Base-by-base conservation (phyloP, 2,888 invertebrate species). In the Cepaea hortensis region DNA sequence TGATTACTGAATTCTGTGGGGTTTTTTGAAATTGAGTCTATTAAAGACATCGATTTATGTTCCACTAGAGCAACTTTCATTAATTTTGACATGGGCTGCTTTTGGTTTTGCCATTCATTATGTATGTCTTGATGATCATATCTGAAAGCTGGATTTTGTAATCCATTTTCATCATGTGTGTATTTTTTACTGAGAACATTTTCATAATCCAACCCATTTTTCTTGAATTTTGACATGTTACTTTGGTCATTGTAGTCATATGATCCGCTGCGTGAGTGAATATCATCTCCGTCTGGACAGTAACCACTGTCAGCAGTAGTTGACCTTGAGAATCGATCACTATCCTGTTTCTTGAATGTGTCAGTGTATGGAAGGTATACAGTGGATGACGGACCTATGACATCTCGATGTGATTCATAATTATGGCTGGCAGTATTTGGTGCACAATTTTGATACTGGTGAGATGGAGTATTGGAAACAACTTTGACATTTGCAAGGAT, bases 71-170 rank as follows among this genome's bases (percentile, higher is more conserved):
- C 73, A 13, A 76, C 86, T 50, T 86, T 84, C 72, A 89, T 50
- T 88, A 90, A 88, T 85, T 90, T 89, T 15, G 89, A 87, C 6
- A 90, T 89, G 46, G 90, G 75, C 35, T 90, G 90, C 76, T 90
- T 90, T 55, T 91, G 91, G 80, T 89, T 90, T 61, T 87, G 88
- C 81, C 90, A 79, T 23, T 90, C 90, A 81, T 88, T 88, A 68
- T 88, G 87, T 5, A 88, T 86, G 13, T 85, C 84, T 46, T 68
- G 68, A 15, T 89, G 87, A 50, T 89, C 88, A 61, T 68, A 23
- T 18, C 83, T 87, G 86, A 88, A 89, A 50, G 85, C 88, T 18
- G 85, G 87, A 83, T 89, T 89, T 70, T 87, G 88, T 83, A 85
- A 73, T 61, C 87, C 88, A 61, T 76, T 46, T 9, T 5, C 9